Percentiles rank a stretch among this genome's conserved stretches.
Evolutionary conservation across 2,888 invertebrate genomes (phyloP).

Genomic region (Cerastis leucographa): DNA sequence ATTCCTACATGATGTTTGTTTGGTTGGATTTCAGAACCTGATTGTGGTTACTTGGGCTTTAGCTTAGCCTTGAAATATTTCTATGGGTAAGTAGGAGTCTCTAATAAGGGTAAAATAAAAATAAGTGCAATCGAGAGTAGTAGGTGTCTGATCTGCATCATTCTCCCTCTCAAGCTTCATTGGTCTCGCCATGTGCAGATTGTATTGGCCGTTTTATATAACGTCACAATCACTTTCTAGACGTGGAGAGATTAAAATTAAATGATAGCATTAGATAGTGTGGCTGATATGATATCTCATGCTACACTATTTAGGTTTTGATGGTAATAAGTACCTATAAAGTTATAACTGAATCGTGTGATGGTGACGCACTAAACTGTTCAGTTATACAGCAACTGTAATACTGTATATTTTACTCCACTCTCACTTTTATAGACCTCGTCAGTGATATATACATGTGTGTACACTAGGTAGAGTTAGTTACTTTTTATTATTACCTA

Average conservation of each 20-base stretch:
- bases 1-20: background rate
- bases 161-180: constrained; percentile 4
- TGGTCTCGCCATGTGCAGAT: background rate
- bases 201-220: background rate
- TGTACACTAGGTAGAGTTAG: background rate
- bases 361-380: background rate
- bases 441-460: background rate
- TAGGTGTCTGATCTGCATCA: background rate
- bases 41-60: too few species aligned
- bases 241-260: constrained; percentile 8
- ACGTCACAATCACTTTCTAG: background rate
- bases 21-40: too few species aligned
- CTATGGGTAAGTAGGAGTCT: too few species aligned
- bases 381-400: constrained; percentile 9
- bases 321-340: background rate
- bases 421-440: constrained; percentile 8
- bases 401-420: constrained; percentile 12
- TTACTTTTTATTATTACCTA: background rate
- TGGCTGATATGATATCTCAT: background rate
- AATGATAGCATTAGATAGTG: background rate
- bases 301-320: background rate
- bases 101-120: too few species aligned
- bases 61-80: too few species aligned
- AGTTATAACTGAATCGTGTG: background rate
- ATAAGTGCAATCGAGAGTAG: background rate